phyloP scores from a whole-genome alignment of 2,888 invertebrate genomes.

The Ectobius pallidus region DNA sequence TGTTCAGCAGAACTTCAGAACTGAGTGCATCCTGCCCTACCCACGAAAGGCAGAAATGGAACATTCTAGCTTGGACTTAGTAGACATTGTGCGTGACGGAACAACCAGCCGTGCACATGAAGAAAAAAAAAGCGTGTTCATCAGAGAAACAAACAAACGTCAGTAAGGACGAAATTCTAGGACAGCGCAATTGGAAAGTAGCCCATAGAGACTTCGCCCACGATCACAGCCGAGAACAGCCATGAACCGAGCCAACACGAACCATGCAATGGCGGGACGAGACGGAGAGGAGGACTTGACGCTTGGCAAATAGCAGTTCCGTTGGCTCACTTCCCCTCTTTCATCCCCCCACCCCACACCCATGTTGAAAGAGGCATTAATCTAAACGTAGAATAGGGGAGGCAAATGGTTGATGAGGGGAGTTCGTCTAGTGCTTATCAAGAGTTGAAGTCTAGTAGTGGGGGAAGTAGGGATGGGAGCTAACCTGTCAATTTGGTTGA shows the following conservation, averaged over 20 bases:
- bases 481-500: constrained; percentile 27
- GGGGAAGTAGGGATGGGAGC: constrained; percentile 7
- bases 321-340: constrained; percentile 20
- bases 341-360: constrained; percentile 16
- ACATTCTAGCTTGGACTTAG: constrained; percentile 4
- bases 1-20: constrained; percentile 22
- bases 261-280: background rate
- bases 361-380: constrained; percentile 24
- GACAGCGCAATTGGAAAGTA: background rate
- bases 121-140: constrained; percentile 17
- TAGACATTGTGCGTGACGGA: constrained; percentile 27
- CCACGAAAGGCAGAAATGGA: constrained; percentile 18
- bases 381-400: constrained; percentile 31
- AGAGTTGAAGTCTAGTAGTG: constrained; percentile 10
- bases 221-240: constrained; percentile 15
- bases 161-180: constrained; percentile 22
- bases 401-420: constrained; percentile 27
- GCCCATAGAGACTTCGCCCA: background rate
- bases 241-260: constrained; percentile 17
- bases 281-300: constrained; percentile 7
- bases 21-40: constrained; percentile 20
- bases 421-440: constrained; percentile 23
- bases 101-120: constrained; percentile 20
- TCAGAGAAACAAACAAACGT: background rate
- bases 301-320: constrained; percentile 32